Evolutionary conservation across 2,888 invertebrate species (phyloP).

Genomic region (Embidobia sp.): DNA sequence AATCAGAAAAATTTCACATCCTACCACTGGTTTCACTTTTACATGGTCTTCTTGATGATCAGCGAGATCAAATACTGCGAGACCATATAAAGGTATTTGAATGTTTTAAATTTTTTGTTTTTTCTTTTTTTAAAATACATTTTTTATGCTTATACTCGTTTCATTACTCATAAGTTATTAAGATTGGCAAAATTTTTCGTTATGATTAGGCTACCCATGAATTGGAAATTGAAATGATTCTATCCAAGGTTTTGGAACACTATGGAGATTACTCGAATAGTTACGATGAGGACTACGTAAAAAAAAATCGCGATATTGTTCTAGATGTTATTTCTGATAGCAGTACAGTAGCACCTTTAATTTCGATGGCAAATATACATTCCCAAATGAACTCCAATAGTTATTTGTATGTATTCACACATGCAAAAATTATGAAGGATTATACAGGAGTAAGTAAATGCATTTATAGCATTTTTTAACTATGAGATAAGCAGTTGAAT

Average conservation of each 20-base stretch:
- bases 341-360: slow-evolving; percentile 90
- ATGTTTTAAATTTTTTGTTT: not conserved
- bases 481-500: too few relatives aligned
- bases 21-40: slow-evolving; percentile 88
- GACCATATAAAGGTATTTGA: slow-evolving; percentile 84
- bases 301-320: slow-evolving; percentile 88
- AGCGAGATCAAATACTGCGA: slow-evolving; percentile 88
- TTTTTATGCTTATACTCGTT: too few relatives aligned
- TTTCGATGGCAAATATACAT: slow-evolving; percentile 89
- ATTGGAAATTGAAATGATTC: slow-evolving; percentile 75
- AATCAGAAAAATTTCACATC: slow-evolving; percentile 90
- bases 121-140: too few relatives aligned
- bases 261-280: slow-evolving; percentile 81
- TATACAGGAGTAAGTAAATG: slow-evolving; percentile 87
- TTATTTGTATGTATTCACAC: slow-evolving; percentile 94
- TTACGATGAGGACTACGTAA: slow-evolving; percentile 84
- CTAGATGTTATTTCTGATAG: slow-evolving; percentile 95
- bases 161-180: too few relatives aligned
- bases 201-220: slow-evolving; percentile 79
- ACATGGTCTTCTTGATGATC: slow-evolving; percentile 88
- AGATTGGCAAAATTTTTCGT: too few relatives aligned
- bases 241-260: slow-evolving; percentile 77
- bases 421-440: slow-evolving; percentile 90
- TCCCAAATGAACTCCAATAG: slow-evolving; percentile 88
- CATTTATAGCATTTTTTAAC: not conserved